Evolutionary conservation across 23 tunicate species (phyloP).

Genomic region (Diplosoma virens): DNA sequence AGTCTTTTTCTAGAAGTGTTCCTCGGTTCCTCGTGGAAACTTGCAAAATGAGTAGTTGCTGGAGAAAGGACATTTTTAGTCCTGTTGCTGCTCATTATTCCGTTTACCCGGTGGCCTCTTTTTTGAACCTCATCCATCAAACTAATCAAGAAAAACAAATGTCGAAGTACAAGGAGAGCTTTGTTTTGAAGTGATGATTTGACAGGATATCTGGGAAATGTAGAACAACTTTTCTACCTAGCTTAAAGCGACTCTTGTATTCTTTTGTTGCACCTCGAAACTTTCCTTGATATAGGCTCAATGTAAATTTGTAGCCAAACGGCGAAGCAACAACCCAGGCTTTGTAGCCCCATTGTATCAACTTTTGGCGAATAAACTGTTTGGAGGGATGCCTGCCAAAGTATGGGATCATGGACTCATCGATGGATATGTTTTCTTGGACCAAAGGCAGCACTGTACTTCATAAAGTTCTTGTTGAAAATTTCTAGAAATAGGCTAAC

Average conservation of each 20-base stretch:
- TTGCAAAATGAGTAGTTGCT: neutral
- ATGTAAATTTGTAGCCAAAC: neutral
- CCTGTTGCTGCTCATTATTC: slow-evolving; percentile 15
- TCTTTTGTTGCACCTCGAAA: neutral
- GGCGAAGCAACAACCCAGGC: neutral
- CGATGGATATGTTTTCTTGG: neutral
- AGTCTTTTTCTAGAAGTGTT: neutral
- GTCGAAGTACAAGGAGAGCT: slow-evolving; percentile 6
- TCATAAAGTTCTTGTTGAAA: neutral
- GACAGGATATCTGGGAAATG: neutral
- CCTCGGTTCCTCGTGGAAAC: neutral
- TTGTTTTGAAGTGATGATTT: neutral
- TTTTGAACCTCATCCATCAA: neutral
- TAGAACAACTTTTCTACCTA: slow-evolving; percentile 6
- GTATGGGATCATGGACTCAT: slow-evolving; percentile 14
- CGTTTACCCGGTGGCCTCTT: neutral
- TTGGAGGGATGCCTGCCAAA: neutral
- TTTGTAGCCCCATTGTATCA: neutral
- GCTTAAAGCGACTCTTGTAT: neutral
- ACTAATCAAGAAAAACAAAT: neutral
- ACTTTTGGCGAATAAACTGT: slow-evolving; percentile 7
- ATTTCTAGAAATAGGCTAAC: neutral
- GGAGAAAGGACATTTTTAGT: slow-evolving; percentile 11
- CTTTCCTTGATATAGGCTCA: neutral
- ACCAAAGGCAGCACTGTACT: slow-evolving; percentile 11